Base-by-base conservation (phyloP, 23 tunicate genomes). In the Oikopleura vanhoeffeni region DNA sequence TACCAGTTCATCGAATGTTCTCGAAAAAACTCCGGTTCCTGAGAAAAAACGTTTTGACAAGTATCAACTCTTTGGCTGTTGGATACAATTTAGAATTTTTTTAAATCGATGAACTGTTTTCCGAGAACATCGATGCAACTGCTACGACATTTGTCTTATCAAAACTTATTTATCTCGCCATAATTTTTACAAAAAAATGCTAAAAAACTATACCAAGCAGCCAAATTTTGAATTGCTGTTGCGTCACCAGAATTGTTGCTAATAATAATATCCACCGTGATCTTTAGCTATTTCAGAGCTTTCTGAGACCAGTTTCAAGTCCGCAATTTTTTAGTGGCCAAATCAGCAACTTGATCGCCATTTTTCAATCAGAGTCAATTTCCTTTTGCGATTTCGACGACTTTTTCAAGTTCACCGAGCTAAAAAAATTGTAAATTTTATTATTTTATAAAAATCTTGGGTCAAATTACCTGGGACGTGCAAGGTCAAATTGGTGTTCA, bases 281-380 rank as follows among this genome's bases (percentile, higher is more conserved):
- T 93, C 98, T 39, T 89, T 85, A 2, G 98, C 98, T 41, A 89
- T 85, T 34, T 83, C 84, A 0, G 90, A 58, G 40, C 94, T 88
- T 79, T 90, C 95, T 79, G 90, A 93, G 28, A 94, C 98, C 85
- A 93, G 84, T 4, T 86, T 89, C 57, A 93, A 93, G 67, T 93
- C 91, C 76, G n/a, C n/a, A 91, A 90, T 83, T 93, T 93, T 34
- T 87, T 83, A 40, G 98, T 93, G 1, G 98, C 98, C 40, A 93
- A 88, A 67, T 93, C 98, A 24, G 98, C 98, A n/a, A 93, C 83
- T n/a, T 57, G 88, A 91, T 76, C 88, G 90, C 98, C 98, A 93
- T 84, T 93, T 93, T 49, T 93, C 94, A 75, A 89, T n/a, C 94
- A 40, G 95, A 88, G 94, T 92, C 91, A 0, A 93, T 89, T 83